These are phyloP conservation scores for Liparis tanakae DNA, from an alignment of 2,797 vertebrate genomes.

Conservation along the genomic window DNA sequence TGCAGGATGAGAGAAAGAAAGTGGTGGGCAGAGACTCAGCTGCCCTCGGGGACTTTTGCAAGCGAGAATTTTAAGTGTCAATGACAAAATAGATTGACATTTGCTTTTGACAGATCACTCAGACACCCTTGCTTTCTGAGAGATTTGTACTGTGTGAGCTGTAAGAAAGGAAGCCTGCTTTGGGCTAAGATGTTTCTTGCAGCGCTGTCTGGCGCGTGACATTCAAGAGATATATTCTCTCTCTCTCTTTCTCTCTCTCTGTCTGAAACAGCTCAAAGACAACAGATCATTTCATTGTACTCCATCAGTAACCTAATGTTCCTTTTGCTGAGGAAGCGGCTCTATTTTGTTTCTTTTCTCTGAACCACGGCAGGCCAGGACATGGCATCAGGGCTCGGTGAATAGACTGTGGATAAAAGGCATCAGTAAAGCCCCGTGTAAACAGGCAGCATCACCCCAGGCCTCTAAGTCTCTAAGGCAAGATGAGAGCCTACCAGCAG, in stretches of 20 bases:
- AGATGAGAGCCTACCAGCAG: constrained; percentile 41
- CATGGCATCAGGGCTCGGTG: constrained; percentile 22
- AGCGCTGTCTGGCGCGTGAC: constrained; percentile 68
- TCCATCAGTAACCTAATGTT: constrained; percentile 42
- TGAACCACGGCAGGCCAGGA: constrained; percentile 51
- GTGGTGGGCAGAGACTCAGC: constrained; percentile 66
- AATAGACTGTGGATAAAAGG: constrained; percentile 61
- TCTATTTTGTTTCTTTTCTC: constrained; percentile 50
- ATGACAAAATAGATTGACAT: constrained; percentile 81
- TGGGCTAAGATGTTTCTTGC: constrained; percentile 69
- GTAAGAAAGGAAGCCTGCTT: constrained; percentile 61
- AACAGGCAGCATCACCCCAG: constrained; percentile 40
- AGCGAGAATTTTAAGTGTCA: constrained; percentile 69
- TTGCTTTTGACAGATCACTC: constrained; percentile 80
- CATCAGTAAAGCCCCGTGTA: constrained; percentile 42
- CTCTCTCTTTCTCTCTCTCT: constrained; percentile 32
- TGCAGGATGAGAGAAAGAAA: constrained; percentile 68
- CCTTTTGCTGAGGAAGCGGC: constrained; percentile 25
- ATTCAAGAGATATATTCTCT: constrained; percentile 63
- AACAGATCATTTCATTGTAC: constrained; percentile 48
- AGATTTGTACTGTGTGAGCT: constrained; percentile 65
- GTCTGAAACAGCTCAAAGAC: constrained; percentile 59
- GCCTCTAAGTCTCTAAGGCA: constrained; percentile 22
- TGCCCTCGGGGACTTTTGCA: constrained; percentile 70
- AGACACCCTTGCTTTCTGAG: constrained; percentile 73